Conservation (phyloP, 2,113 vertebrate genomes). For the Tachuris rubrigastra region DNA sequence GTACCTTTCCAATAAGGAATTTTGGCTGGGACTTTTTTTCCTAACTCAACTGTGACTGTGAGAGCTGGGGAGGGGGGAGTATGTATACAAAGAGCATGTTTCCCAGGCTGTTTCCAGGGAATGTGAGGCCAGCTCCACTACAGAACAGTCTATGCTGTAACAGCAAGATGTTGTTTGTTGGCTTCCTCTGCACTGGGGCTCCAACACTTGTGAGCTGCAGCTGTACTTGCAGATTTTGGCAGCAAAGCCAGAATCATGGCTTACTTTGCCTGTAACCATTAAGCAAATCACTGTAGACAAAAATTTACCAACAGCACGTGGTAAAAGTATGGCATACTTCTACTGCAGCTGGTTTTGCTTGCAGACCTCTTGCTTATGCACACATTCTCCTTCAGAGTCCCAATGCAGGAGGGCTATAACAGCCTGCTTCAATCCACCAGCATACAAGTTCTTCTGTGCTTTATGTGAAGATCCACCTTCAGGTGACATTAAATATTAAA, state of each 20-base stretch:
- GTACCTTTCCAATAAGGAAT: conserved; percentile 49
- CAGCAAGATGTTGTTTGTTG: conserved; percentile 42
- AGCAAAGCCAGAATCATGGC: not conserved
- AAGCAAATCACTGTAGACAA: not conserved
- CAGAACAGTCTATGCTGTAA: not conserved
- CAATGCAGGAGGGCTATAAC: not conserved
- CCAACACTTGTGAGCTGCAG: conserved; percentile 39
- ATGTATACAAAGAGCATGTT: conserved; percentile 24
- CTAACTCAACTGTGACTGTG: conserved; percentile 24
- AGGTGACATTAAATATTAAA: conserved; percentile 16
- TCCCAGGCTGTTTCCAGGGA: conserved; percentile 63
- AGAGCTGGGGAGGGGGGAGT: not conserved
- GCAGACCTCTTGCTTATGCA: not conserved
- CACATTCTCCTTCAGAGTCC: not conserved
- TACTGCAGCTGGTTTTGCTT: not conserved
- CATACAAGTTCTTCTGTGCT: not conserved
- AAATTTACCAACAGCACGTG: not conserved
- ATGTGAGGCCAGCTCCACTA: conserved; percentile 28
- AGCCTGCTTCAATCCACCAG: not conserved
- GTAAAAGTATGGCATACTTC: not conserved
- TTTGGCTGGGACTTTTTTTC: conserved; percentile 41
- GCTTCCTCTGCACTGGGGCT: conserved; percentile 34
- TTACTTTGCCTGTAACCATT: not conserved
- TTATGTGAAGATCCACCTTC: not conserved
- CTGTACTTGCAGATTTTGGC: conserved; percentile 41